phyloP scores from a whole-genome alignment of 2,113 vertebrate species.

The Sebastes schlegelii region DNA sequence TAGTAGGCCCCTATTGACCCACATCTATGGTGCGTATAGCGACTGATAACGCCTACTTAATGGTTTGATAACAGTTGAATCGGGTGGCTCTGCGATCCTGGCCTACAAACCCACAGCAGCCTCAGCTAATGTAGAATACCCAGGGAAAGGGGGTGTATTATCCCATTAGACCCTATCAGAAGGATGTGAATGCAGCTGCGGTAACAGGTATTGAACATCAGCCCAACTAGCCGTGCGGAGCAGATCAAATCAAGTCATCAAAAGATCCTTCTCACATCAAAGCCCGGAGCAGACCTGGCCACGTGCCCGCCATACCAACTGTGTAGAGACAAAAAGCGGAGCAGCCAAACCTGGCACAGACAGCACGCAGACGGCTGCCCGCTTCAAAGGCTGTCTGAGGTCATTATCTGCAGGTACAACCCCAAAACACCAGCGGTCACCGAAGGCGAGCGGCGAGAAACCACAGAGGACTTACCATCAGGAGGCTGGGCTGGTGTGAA shows the following conservation, averaged over 20 bases:
- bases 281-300: slow-evolving; percentile 58
- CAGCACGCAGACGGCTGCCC: slow-evolving; percentile 29
- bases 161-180: slow-evolving; percentile 63
- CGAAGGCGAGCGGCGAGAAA: slow-evolving; percentile 46
- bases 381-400: slow-evolving; percentile 71
- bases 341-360: slow-evolving; percentile 32
- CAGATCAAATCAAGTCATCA: slow-evolving; percentile 82
- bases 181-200: slow-evolving; percentile 46
- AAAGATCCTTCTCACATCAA: slow-evolving; percentile 79
- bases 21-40: no score
- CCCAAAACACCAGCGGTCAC: slow-evolving; percentile 55
- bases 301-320: slow-evolving; percentile 59
- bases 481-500: slow-evolving; percentile 87
- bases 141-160: slow-evolving; percentile 31
- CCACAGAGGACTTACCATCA: slow-evolving; percentile 91
- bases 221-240: slow-evolving; percentile 48
- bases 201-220: slow-evolving; percentile 65
- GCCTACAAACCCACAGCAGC: slow-evolving; percentile 20
- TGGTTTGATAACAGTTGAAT: no score
- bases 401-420: slow-evolving; percentile 63
- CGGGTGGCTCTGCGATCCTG: not conserved
- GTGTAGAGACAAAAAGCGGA: slow-evolving; percentile 12
- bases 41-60: no score
- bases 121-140: slow-evolving; percentile 19
- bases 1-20: no score